Evolutionary conservation across 2,797 vertebrate species (phyloP).

Genomic region (Siniperca scherzeri): DNA sequence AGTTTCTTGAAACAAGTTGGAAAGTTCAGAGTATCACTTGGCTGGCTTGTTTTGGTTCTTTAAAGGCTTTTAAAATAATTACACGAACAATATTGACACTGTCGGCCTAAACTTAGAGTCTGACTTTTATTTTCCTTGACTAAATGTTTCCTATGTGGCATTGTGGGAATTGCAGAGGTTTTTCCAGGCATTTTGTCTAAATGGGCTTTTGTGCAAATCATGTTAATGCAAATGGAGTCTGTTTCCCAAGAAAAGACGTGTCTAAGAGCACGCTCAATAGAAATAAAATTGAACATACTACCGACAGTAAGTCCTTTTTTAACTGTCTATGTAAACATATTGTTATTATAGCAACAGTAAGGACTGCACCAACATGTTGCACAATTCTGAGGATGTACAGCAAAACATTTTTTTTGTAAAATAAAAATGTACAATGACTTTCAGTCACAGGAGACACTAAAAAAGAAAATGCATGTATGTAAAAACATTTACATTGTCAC

Average conservation of each 20-base stretch:
- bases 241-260: conserved; percentile 28
- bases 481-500: conserved; percentile 20
- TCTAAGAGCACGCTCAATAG: not conserved
- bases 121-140: conserved; percentile 48
- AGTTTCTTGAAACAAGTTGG: conserved; percentile 22
- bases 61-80: conserved; percentile 10
- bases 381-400: not conserved
- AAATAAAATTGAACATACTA: not conserved
- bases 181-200: conserved; percentile 55
- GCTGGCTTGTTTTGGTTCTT: conserved; percentile 21
- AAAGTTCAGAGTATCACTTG: not conserved
- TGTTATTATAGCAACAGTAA: not conserved
- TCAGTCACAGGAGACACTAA: not conserved
- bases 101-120: conserved; percentile 5
- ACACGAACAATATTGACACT: conserved; percentile 13
- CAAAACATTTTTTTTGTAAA: conserved; percentile 35
- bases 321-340: not conserved
- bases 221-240: conserved; percentile 19
- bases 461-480: conserved; percentile 3
- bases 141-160: conserved; percentile 58
- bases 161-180: conserved; percentile 21
- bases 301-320: not conserved
- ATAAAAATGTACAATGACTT: conserved; percentile 7
- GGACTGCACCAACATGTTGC: not conserved
- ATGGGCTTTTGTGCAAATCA: conserved; percentile 51